phyloP scores from a whole-genome alignment of 2,113 vertebrate species.

The Mesocricetus auratus region DNA sequence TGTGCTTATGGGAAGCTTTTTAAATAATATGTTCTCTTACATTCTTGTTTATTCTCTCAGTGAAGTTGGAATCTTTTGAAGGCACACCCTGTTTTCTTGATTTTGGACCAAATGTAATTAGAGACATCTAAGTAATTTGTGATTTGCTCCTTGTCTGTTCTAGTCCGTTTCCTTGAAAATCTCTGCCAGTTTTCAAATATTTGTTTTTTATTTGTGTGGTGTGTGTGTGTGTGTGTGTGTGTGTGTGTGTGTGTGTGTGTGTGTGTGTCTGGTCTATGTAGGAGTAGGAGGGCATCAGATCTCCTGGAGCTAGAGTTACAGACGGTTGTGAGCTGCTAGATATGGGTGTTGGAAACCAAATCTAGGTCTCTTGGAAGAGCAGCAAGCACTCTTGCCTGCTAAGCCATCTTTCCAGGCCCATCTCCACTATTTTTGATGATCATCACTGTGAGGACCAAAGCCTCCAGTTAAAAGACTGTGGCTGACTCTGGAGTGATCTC shows the following conservation, averaged over 20 bases:
- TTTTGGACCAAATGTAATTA: conserved; percentile 10
- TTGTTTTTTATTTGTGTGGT: neutral
- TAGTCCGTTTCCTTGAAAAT: neutral
- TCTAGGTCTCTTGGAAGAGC: neutral
- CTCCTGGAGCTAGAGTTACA: neutral
- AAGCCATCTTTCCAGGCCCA: neutral
- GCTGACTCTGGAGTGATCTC: neutral
- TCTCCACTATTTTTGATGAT: neutral
- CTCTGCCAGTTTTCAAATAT: neutral
- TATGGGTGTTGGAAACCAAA: neutral
- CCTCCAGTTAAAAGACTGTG: neutral
- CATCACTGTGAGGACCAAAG: neutral
- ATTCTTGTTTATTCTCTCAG: neutral
- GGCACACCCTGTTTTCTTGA: neutral
- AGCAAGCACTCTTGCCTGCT: neutral
- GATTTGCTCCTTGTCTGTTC: neutral
- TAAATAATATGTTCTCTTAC: neutral
- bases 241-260: neutral
- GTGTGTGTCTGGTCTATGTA: neutral
- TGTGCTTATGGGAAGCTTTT: neutral
- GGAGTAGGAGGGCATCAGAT: neutral
- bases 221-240: neutral
- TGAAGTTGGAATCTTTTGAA: neutral
- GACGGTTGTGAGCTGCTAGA: neutral
- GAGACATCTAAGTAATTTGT: neutral